A percentile compares a stretch with the other conserved stretches of the same genome.
Conservation (phyloP, 2,113 vertebrate species). For the Meleagris gallopavo region DNA sequence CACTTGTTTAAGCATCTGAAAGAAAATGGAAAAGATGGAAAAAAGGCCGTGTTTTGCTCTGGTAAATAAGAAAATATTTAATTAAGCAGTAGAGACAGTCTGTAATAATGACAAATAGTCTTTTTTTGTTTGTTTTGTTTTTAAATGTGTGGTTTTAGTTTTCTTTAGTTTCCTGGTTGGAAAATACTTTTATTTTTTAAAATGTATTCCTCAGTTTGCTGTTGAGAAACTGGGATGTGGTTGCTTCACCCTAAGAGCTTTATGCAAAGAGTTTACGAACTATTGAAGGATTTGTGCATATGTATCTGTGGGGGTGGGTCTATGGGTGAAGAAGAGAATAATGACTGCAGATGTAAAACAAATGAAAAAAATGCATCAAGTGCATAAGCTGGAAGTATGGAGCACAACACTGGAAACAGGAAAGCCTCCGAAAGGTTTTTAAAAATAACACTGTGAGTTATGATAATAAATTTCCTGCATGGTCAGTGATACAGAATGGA, state of each 20-base stretch:
- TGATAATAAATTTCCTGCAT: background rate
- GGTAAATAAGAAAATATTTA: background rate
- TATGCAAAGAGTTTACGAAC: background rate
- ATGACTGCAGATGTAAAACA: background rate
- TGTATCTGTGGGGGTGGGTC: background rate
- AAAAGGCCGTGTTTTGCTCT: fast-evolving
- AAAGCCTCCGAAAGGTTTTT: background rate
- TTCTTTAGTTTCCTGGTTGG: background rate
- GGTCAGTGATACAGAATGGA: background rate
- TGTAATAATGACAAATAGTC: background rate
- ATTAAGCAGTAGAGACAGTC: background rate
- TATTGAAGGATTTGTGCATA: background rate
- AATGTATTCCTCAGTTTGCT: background rate
- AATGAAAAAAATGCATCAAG: background rate
- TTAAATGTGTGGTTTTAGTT: background rate
- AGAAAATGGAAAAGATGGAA: background rate
- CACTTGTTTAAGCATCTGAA: background rate
- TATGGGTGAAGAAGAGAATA: background rate
- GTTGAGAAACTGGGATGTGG: too few species aligned
- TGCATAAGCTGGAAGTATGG: background rate
- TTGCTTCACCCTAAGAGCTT: background rate
- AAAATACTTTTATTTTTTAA: background rate
- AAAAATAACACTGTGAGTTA: background rate
- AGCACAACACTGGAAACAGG: background rate
- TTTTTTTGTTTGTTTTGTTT: background rate